These are phyloP conservation scores for Alsophila aescularia DNA, from an alignment of 2,888 invertebrate species.

Conservation along the genomic window DNA sequence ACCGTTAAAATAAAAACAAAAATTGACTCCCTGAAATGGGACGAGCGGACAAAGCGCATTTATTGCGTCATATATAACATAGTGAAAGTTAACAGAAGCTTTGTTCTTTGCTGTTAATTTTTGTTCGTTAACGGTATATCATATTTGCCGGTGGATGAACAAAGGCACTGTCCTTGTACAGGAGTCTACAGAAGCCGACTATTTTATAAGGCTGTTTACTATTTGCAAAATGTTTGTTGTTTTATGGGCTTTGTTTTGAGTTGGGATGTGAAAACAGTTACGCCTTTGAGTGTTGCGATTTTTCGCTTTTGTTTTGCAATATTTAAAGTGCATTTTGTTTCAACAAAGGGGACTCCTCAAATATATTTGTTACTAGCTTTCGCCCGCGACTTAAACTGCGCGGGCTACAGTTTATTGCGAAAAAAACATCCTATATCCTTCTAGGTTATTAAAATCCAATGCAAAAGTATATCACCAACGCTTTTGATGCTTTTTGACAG, in stretches of 20 bases:
- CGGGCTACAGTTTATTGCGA: too few relatives aligned
- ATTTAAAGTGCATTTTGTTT: constrained; percentile 6
- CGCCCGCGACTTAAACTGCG: too few relatives aligned
- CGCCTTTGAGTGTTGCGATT: constrained; percentile 33
- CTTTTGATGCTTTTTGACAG: too few relatives aligned
- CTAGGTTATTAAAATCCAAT: too few relatives aligned
- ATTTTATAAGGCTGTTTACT: constrained; percentile 66
- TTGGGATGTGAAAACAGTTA: constrained; percentile 39
- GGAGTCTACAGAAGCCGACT: constrained; percentile 73
- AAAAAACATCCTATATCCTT: too few relatives aligned
- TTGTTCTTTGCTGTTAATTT: constrained; percentile 54
- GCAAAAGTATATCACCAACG: too few relatives aligned
- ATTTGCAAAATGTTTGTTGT: constrained; percentile 67
- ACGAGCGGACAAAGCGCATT: constrained; percentile 63
- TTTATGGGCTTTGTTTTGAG: constrained; percentile 48
- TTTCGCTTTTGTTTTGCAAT: constrained; percentile 24
- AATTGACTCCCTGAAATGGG: constrained; percentile 55
- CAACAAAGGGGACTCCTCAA: background rate
- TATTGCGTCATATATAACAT: constrained; percentile 78
- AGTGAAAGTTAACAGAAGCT: constrained; percentile 74
- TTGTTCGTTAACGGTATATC: constrained; percentile 70
- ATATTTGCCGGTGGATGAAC: constrained; percentile 55
- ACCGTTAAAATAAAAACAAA: constrained; percentile 80
- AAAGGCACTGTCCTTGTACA: constrained; percentile 64
- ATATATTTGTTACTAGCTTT: too few relatives aligned